Percentiles rank a stretch among this genome's conserved stretches.
Conservation (phyloP, 1,140 invertebrate genomes). For the Temnothorax curvispinosus region DNA sequence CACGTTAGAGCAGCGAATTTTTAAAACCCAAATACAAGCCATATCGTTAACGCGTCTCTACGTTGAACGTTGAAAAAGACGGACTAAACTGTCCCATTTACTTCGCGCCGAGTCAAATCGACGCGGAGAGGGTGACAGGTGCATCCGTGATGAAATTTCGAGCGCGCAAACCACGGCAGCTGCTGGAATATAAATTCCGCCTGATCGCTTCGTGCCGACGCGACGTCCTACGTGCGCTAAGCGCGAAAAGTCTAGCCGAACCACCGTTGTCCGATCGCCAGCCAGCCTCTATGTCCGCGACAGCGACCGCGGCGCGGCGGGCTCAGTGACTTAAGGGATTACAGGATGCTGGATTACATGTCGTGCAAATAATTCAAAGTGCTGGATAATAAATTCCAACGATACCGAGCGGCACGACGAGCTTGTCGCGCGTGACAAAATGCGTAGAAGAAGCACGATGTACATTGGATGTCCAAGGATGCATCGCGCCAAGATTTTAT, state of each 20-base stretch:
- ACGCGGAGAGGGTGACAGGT: slow-evolving; percentile 57
- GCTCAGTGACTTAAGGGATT: slow-evolving; percentile 67
- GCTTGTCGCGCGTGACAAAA: slow-evolving; percentile 4
- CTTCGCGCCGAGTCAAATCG: slow-evolving; percentile 52
- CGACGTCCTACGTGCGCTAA: slow-evolving; percentile 46
- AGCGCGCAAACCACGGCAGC: slow-evolving; percentile 46
- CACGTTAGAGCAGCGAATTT: not conserved
- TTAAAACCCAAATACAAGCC: not conserved
- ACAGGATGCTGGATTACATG: slow-evolving; percentile 56
- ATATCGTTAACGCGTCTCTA: slow-evolving; percentile 8
- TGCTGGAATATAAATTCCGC: slow-evolving; percentile 68
- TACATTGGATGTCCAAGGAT: not conserved
- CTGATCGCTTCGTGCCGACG: slow-evolving; percentile 2
- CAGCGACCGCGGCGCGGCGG: slow-evolving; percentile 15
- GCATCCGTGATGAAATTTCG: slow-evolving; percentile 69
- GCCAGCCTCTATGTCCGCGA: slow-evolving; percentile 26
- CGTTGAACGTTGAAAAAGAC: slow-evolving; percentile 54
- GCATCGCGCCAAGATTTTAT: not conserved
- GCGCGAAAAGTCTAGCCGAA: slow-evolving; percentile 66
- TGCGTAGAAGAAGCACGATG: not conserved
- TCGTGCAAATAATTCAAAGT: slow-evolving; percentile 67
- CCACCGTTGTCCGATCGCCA: slow-evolving; percentile 54
- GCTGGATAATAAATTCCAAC: slow-evolving; percentile 67
- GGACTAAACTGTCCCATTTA: slow-evolving; percentile 34
- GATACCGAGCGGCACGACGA: slow-evolving; percentile 3